Base-by-base conservation (phyloP, 2,888 invertebrate genomes). In the Epinotia ramella region DNA sequence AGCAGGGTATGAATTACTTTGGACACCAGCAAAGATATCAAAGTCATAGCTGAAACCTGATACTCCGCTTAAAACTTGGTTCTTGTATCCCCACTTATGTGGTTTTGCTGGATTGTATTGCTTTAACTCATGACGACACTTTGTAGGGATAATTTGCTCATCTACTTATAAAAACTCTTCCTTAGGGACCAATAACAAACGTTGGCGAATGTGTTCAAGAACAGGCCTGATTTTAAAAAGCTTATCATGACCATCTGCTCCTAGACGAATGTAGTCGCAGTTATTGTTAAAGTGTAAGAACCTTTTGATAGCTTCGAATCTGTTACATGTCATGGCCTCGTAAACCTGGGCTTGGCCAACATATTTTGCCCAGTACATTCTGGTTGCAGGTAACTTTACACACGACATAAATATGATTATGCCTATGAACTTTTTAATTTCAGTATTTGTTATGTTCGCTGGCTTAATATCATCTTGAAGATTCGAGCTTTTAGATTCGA, bases 151-250 rank as follows among this genome's bases (percentile, higher is more conserved):
- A 33, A 33, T 33, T 33, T 33, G 33, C 33, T 33, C 33, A 33
- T 33, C 33, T 6, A 33, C 4, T 33, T 2, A 2, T 33, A 33
- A 33, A 33, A 33, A 33, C 33, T 33, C 33, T 6, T 33, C 6
- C 33, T 33, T 33, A 6, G 33, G 6, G 33, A 33, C 33, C 6
- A 33, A 33, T 6, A 33, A 33, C 33, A 33, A 6, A 33, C 33
- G 6, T 6, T 33, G 33, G 4, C 33, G 33, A 33, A 33, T 33
- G 11, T 49, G 49, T 4, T 49, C 49, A 4, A 49, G 49, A 49
- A 11, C 49, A 4, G 49, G 49, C 49, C 49, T 24, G 49, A 85
- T 78, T 83, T 85, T 85, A 65, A 81, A 83, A 5, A 86, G 76
- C 73, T 83, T 83, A 59, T 85, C 83, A 73, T 81, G 78, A 3